Evolutionary conservation across 2,113 vertebrate species (phyloP), one percentile per base, ranked within the genome.

Genomic region (Nycticebus coucang): DNA sequence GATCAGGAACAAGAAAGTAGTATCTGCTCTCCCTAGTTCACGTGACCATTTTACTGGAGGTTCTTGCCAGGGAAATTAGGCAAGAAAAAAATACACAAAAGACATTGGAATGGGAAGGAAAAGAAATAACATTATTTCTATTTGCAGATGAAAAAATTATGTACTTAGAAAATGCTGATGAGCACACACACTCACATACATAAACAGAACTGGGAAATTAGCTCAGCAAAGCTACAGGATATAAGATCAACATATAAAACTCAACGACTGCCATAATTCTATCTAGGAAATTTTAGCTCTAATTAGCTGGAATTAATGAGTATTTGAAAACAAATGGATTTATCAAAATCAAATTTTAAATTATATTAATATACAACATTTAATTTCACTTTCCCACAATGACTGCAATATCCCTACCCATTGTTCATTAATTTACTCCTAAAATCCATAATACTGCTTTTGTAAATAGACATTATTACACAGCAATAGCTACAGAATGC

Each of bases 321-420:
- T 53, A 82, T 41, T 77, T 89, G 57, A 78, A 91, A 85, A 81
- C 4, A 85, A 69, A 55, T 33, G 7, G 30, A 35, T n/a, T 89
- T 89, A 78, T 71, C 55, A 91, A 89, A 84, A 89, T 57, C 77
- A 28, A 80, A 64, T 66, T 53, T 71, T 95, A 87, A 77, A 82
- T 50, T 85, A 33, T 50, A 59, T 82, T 21, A 91, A 60, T 35
- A 82, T 7, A 72, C 17, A 84, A 83, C 13, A 88, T 28, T 78
- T 71, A 69, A 59, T 71, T 75, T 77, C 12, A 59, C 66, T 64
- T 90, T 86, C 82, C 68, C 57, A 68, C n/a, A 26, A 77, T 79
- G 13, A 92, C 89, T 82, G 12, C n/a, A 83, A 55, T 17, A 80
- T 86, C 86, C 17, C 41, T 81, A 89, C 1, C 22, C 69, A 68